These are phyloP conservation scores for Trematomus loennbergii DNA, from an alignment of 2,113 vertebrate species.

Conservation along the genomic window DNA sequence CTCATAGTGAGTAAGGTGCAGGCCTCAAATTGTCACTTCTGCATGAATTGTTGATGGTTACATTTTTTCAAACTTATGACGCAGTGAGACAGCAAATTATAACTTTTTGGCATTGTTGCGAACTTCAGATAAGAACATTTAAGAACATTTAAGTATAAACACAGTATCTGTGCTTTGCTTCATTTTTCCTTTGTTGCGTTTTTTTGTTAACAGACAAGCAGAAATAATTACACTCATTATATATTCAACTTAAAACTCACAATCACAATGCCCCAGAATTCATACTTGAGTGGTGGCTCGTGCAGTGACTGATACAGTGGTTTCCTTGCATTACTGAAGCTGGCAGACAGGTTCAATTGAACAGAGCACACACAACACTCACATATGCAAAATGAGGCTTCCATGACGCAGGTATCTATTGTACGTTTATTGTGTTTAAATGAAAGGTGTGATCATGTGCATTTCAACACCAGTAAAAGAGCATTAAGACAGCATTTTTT, in stretches of 20 bases:
- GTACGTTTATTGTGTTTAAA: background rate
- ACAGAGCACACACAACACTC: background rate
- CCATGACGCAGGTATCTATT: background rate
- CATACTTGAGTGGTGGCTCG: constrained; percentile 34
- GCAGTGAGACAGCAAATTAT: background rate
- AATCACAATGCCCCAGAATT: background rate
- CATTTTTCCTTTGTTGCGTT: background rate
- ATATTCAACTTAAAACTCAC: constrained; percentile 11
- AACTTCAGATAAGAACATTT: background rate
- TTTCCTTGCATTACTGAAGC: constrained; percentile 20
- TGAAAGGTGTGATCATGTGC: background rate
- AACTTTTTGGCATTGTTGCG: no score
- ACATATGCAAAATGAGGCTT: background rate
- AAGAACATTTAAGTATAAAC: no score
- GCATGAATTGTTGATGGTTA: background rate
- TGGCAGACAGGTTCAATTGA: constrained; percentile 6
- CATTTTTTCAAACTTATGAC: background rate
- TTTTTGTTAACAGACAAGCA: background rate
- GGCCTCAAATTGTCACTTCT: background rate
- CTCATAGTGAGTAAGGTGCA: no score
- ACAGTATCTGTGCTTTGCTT: background rate
- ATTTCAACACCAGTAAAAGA: background rate
- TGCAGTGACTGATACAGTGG: constrained; percentile 19
- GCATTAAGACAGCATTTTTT: background rate
- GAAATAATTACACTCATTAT: background rate